Evolutionary conservation across 1,140 invertebrate species (phyloP).

Genomic region (Drosophila ogumai): DNA sequence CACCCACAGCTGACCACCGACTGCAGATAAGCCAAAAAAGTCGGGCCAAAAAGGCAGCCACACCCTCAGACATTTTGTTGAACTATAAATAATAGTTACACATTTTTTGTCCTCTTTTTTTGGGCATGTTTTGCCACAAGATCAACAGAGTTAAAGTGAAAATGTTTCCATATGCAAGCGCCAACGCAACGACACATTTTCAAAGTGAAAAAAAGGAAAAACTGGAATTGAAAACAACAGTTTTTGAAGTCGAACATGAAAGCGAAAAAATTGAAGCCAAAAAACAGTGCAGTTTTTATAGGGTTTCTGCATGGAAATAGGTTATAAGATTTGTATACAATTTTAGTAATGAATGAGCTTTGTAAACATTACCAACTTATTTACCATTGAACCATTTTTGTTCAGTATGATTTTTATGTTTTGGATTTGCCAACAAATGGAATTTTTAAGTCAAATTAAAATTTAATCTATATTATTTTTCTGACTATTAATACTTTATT

Average conservation of each 20-base stretch:
- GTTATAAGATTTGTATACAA: neutral
- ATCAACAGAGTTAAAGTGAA: constrained; percentile 45
- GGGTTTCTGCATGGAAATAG: neutral
- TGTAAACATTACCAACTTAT: neutral
- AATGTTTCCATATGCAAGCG: constrained; percentile 43
- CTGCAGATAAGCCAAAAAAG: constrained; percentile 44
- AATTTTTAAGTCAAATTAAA: neutral
- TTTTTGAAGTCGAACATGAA: constrained; percentile 14
- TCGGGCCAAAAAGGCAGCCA: constrained; percentile 19
- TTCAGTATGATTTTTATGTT: neutral
- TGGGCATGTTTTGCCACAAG: constrained; percentile 33
- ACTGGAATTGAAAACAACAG: constrained; percentile 5
- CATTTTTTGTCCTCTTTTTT: constrained; percentile 24
- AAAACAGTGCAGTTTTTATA: neutral
- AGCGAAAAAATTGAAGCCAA: neutral
- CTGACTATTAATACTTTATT: neutral
- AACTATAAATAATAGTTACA: constrained; percentile 62
- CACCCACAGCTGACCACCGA: constrained; percentile 30
- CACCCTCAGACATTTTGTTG: constrained; percentile 42
- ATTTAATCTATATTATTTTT: neutral
- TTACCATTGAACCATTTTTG: neutral
- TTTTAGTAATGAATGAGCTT: neutral
- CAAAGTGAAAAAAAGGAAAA: neutral
- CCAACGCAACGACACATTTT: constrained; percentile 22
- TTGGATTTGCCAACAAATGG: neutral